Conservation (phyloP, 2,113 vertebrate species). For the Eurypyga helias region DNA sequence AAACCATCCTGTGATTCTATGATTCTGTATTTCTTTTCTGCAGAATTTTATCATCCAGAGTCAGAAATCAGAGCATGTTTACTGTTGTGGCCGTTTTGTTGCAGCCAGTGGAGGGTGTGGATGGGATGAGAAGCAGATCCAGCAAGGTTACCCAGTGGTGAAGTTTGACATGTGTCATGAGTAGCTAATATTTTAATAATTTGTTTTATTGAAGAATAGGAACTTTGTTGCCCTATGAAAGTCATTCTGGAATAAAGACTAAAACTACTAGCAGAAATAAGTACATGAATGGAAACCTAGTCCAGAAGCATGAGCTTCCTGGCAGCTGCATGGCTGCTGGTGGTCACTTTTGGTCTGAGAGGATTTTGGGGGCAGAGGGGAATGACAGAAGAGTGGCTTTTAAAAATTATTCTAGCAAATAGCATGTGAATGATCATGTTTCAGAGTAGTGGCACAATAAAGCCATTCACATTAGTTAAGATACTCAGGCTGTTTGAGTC, state of each 20-base stretch:
- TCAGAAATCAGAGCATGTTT: background rate
- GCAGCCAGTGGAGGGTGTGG: background rate
- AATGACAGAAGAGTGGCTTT: background rate
- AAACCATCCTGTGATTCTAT: no score
- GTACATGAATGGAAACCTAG: background rate
- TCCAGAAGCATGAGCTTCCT: background rate
- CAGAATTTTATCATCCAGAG: background rate
- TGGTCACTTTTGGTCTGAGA: background rate
- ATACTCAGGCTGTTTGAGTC: background rate
- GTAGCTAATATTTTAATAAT: background rate
- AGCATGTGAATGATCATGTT: background rate
- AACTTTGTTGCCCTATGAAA: background rate
- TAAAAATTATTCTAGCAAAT: background rate
- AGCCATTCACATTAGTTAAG: background rate
- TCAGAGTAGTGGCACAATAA: background rate
- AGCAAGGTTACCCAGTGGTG: background rate
- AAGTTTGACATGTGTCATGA: background rate
- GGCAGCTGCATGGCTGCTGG: background rate
- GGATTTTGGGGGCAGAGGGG: rapidly evolving
- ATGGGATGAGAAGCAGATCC: background rate
- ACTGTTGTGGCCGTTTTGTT: background rate
- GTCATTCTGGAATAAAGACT: background rate
- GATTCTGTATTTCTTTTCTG: background rate
- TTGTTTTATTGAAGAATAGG: background rate
- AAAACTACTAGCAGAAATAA: background rate